Evolutionary conservation across 2,888 invertebrate genomes (phyloP).

Genomic region (Xylota segnis): DNA sequence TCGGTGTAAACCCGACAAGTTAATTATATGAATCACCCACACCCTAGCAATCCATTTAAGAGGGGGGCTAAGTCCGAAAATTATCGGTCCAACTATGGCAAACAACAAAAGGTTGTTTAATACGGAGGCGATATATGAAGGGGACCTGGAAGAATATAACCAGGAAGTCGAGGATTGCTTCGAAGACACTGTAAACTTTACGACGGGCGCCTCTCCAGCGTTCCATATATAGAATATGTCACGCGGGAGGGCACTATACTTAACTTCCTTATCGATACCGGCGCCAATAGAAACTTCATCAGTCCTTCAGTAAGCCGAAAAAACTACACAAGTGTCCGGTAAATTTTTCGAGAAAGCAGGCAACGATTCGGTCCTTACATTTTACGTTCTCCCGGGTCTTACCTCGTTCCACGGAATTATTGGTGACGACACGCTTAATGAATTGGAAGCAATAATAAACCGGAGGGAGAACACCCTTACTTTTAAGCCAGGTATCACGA

Average conservation of each 20-base stretch:
- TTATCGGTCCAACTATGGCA: conserved; percentile 2
- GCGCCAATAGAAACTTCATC: too few species aligned
- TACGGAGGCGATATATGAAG: conserved; percentile 18
- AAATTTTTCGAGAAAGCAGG: conserved; percentile 14
- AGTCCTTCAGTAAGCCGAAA: conserved; percentile 4
- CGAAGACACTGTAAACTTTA: conserved; percentile 51
- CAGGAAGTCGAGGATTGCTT: conserved; percentile 8
- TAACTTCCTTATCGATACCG: too few species aligned
- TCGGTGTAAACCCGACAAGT: not conserved
- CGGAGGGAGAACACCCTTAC: conserved; percentile 19
- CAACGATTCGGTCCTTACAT: not conserved
- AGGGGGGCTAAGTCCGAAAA: not conserved
- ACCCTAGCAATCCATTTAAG: not conserved
- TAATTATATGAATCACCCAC: not conserved
- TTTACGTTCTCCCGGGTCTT: conserved; percentile 13
- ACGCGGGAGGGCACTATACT: not conserved
- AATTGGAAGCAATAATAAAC: conserved; percentile 12
- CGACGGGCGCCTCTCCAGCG: conserved; percentile 64
- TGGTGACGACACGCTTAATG: conserved; percentile 14
- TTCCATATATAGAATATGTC: conserved; percentile 57
- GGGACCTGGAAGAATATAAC: not conserved
- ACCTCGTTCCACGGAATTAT: conserved; percentile 3
- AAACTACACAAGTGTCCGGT: conserved; percentile 19
- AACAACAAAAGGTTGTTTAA: not conserved
- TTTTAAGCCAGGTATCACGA: not conserved